Base-by-base conservation (phyloP, 2,113 vertebrate species). In the Loxodonta africana region DNA sequence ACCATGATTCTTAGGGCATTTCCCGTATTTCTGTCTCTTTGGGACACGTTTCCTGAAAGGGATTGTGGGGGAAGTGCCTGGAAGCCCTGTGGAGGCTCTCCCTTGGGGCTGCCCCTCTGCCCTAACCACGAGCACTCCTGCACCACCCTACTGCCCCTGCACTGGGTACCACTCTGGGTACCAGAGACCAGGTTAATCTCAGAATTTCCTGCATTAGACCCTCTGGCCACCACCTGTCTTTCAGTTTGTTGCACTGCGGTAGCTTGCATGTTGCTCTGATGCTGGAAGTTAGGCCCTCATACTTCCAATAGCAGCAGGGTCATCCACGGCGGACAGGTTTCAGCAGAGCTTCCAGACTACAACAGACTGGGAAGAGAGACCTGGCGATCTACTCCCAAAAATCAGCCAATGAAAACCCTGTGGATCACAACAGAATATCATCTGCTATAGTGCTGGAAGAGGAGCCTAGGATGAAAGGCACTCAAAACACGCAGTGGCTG, bases 1-100 rank as follows among this genome's bases (percentile, higher is more conserved):
- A 65, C 15, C 23, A 41, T 83, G 37, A 44, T 63, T 44, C 33
- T 4, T 63, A 63, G 25, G 20, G 6, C 57, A 6, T 89, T 44
- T 37, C n/a, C 20, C 26, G 21, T 21, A 65, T 63, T 25, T 48
- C 60, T 80, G 60, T 37, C 65, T 65, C 88, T 46, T 88, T 48
- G 74, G 25, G 44, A 80, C 12, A 5, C 41, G 2, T 20, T 51
- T 51, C 23, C 12, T 21, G 62, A 57, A 53, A 41, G 7, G 25
- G 10, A 30, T 30, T 37, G 17, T 2, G 15, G n/a, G 12, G 23
- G 14, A 28, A 37, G 6, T 23, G 30, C 65, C 65, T 57, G 21
- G 17, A 33, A 25, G 4, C 12, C 41, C 85, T 0, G 14, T 20
- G 4, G 5, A 14, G 15, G 53, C 53, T 17, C 0, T 3, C 48